Evolutionary conservation across 2,888 invertebrate genomes (phyloP).

Genomic region (Gibbula magus): DNA sequence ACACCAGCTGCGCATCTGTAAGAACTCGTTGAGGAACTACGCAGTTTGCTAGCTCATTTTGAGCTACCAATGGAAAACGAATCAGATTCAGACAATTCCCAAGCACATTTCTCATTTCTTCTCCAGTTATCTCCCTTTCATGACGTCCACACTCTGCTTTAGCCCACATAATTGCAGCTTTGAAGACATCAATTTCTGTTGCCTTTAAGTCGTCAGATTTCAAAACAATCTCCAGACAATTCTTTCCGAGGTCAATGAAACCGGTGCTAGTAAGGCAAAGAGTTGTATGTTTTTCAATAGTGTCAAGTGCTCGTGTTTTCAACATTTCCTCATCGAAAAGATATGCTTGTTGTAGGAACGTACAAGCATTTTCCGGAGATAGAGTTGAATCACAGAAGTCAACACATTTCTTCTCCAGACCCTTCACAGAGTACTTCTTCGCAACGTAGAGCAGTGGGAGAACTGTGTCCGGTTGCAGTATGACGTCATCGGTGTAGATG

Average conservation of each 20-base stretch:
- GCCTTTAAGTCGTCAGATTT: not conserved
- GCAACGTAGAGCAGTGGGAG: slow-evolving; percentile 19
- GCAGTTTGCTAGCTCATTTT: not conserved
- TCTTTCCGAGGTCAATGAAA: not conserved
- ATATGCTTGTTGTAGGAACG: slow-evolving; percentile 14
- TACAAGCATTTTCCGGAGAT: slow-evolving; percentile 13
- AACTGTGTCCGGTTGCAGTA: not conserved
- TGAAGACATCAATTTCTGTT: not conserved
- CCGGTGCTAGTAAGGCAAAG: not conserved
- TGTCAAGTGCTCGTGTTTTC: not conserved
- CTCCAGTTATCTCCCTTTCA: not conserved
- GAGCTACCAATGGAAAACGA: not conserved
- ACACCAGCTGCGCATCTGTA: not conserved
- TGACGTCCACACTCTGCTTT: not conserved
- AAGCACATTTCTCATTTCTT: not conserved
- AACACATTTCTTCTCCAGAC: slow-evolving; percentile 15
- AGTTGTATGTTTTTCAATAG: not conserved
- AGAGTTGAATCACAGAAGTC: slow-evolving; percentile 5
- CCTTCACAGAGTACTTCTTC: slow-evolving; percentile 18
- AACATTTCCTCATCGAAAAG: slow-evolving; percentile 12
- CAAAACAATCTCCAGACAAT: not conserved
- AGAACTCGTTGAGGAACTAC: not conserved
- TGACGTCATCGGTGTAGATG: not conserved
- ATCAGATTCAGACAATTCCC: not conserved
- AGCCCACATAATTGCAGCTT: not conserved